Percentiles rank a stretch among this genome's conserved stretches.
These are phyloP conservation scores for Neogobius melanostomus DNA, from an alignment of 2,113 vertebrate genomes.

Conservation along the genomic window DNA sequence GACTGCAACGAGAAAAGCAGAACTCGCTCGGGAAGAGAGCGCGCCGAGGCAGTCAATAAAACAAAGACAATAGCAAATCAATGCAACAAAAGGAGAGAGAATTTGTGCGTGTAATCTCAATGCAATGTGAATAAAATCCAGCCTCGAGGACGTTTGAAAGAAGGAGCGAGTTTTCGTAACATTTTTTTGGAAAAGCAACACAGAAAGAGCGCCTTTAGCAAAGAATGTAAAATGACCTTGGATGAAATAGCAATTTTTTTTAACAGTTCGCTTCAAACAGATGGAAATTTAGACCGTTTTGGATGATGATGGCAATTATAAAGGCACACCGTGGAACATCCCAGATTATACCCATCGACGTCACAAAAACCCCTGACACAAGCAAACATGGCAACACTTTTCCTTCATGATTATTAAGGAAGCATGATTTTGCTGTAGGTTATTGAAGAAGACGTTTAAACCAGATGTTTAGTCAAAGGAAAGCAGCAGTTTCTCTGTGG, in stretches of 20 bases:
- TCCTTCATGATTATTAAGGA: too few relatives aligned
- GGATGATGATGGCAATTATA: background rate
- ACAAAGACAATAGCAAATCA: background rate
- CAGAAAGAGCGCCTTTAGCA: background rate
- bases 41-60: background rate
- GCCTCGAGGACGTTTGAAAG: background rate
- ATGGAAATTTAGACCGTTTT: background rate
- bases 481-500: too few relatives aligned
- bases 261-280: background rate
- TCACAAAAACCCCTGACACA: too few relatives aligned
- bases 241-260: background rate
- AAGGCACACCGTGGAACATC: background rate
- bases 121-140: background rate
- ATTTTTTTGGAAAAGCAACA: background rate
- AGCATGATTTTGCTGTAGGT: too few relatives aligned
- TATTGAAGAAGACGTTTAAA: too few relatives aligned
- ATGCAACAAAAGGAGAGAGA: background rate
- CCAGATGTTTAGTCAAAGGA: too few relatives aligned
- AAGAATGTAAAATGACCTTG: constrained; percentile 1
- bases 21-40: background rate
- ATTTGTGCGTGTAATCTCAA: background rate
- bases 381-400: too few relatives aligned
- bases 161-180: background rate
- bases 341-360: too few relatives aligned
- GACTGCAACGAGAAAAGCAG: constrained; percentile 10